These are phyloP conservation scores for Encarsia formosa DNA, from an alignment of 2,888 invertebrate genomes.

Conservation along the genomic window DNA sequence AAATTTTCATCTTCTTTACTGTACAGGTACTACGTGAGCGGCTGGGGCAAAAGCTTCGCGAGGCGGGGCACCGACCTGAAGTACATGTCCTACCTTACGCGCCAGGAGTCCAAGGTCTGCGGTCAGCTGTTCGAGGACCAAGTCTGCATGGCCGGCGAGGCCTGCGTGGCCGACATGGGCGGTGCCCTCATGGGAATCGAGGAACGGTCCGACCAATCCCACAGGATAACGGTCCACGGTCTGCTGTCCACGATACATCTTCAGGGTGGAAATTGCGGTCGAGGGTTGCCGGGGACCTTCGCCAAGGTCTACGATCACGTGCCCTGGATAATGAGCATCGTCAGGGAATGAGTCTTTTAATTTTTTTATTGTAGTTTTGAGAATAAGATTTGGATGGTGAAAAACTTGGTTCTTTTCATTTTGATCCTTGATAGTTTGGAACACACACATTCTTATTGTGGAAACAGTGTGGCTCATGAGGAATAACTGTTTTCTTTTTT, in stretches of 20 bases:
- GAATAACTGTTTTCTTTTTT: too few relatives aligned
- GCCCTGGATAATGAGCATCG: too few relatives aligned
- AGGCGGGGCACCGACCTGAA: conserved; percentile 56
- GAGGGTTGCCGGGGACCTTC: neutral
- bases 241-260: neutral
- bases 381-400: too few relatives aligned
- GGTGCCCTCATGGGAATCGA: neutral
- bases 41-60: conserved; percentile 63
- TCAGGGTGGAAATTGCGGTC: neutral
- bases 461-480: too few relatives aligned
- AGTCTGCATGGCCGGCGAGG: conserved; percentile 68
- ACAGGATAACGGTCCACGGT: neutral
- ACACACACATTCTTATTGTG: too few relatives aligned
- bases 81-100: conserved; percentile 54
- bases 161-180: conserved; percentile 58
- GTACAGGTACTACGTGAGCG: conserved; percentile 56
- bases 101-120: conserved; percentile 54
- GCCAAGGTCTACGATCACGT: neutral
- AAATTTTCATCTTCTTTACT: conserved; percentile 29
- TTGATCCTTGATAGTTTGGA: too few relatives aligned
- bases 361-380: neutral
- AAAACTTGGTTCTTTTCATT: too few relatives aligned
- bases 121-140: conserved; percentile 53
- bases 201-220: neutral
- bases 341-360: neutral